Percentiles rank a stretch among this genome's conserved stretches.
Conservation (phyloP, 2,113 vertebrate species). For the Indicator maculatus region DNA sequence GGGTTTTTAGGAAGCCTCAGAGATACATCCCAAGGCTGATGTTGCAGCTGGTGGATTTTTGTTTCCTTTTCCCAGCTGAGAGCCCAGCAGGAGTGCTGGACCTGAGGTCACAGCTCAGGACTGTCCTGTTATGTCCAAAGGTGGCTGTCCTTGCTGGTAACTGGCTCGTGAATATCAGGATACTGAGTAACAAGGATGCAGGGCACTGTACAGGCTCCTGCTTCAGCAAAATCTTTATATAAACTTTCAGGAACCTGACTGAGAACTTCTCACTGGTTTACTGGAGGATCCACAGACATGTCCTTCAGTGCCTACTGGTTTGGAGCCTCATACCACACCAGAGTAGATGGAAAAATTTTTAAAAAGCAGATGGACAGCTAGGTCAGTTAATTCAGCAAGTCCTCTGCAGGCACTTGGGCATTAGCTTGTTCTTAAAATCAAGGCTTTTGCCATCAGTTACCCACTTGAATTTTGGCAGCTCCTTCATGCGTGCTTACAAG, state of each 20-base stretch:
- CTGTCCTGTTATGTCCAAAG: neutral
- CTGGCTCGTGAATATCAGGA: neutral
- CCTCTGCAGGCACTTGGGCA: neutral
- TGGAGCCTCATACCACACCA: neutral
- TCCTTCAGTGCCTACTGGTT: neutral
- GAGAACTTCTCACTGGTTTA: neutral
- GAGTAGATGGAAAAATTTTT: neutral
- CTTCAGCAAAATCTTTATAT: neutral
- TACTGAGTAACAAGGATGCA: neutral
- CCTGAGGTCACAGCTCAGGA: neutral
- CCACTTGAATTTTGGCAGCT: slow-evolving; percentile 55
- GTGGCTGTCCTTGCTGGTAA: neutral
- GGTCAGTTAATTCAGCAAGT: neutral
- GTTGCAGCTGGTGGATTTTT: neutral
- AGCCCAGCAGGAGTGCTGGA: neutral
- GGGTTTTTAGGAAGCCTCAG: neutral
- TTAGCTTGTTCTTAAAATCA: neutral
- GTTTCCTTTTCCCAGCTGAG: neutral
- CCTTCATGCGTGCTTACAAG: neutral
- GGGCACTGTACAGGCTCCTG: neutral
- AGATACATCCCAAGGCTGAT: neutral
- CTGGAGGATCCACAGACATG: neutral
- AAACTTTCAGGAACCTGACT: neutral
- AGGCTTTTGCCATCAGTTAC: slow-evolving; percentile 22
- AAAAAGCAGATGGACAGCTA: neutral